Percentiles rank a stretch among this genome's conserved stretches.
phyloP scores from a whole-genome alignment of 1,140 invertebrate species.

The Cherax quadricarinatus region DNA sequence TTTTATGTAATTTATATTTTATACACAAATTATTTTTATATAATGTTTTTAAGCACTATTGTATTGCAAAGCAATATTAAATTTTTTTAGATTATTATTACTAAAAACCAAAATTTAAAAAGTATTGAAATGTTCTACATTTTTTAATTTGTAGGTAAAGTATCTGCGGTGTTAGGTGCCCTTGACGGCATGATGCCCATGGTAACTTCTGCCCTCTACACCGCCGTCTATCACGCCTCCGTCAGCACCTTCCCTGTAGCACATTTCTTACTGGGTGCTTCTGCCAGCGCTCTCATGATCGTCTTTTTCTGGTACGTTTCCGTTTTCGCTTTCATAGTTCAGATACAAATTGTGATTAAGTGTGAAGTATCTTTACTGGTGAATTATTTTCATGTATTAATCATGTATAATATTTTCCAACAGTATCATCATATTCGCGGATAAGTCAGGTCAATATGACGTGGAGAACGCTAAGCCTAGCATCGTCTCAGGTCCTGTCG shows the following conservation, averaged over 20 bases:
- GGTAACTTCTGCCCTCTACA: conserved; percentile 69
- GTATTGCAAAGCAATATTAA: not conserved
- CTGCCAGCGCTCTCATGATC: conserved; percentile 63
- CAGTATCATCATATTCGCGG: conserved; percentile 11
- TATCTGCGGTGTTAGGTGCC: conserved; percentile 71
- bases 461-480: conserved; percentile 42
- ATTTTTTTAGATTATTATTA: no score
- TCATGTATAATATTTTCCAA: not conserved
- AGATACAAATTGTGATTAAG: not conserved
- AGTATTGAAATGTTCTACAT: not conserved
- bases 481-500: conserved; percentile 18
- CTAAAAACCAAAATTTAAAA: no score
- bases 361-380: not conserved
- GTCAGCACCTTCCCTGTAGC: conserved; percentile 68
- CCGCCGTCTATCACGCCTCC: conserved; percentile 70
- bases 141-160: conserved; percentile 48
- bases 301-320: conserved; percentile 64
- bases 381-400: not conserved
- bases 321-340: not conserved
- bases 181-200: conserved; percentile 73
- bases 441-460: conserved; percentile 52
- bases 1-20: not conserved
- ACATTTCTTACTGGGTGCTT: conserved; percentile 68
- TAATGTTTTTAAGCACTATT: not conserved
- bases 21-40: not conserved